Evolutionary conservation across 2,797 vertebrate genomes (phyloP).

Genomic region (Macrochelys suwanniensis): DNA sequence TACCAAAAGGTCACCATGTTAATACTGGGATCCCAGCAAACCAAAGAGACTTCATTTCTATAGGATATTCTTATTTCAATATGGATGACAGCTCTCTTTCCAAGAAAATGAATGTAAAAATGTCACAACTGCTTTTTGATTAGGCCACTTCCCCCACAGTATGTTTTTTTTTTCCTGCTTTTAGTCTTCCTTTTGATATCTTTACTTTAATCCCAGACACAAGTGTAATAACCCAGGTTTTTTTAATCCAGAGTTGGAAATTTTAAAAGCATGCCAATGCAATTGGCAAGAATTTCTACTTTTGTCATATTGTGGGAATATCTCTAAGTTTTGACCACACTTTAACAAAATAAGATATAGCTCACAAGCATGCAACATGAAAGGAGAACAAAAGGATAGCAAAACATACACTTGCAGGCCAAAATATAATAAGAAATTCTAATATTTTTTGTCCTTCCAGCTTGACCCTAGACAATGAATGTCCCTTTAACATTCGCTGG

Average conservation of each 20-base stretch:
- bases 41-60: neutral
- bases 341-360: neutral
- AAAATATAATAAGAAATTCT: neutral
- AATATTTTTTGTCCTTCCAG: neutral
- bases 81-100: neutral
- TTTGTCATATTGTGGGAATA: neutral
- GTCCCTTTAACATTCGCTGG: neutral
- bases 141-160: neutral
- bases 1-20: neutral
- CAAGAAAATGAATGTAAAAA: neutral
- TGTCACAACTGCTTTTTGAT: neutral
- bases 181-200: neutral
- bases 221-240: neutral
- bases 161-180: neutral
- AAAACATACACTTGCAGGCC: neutral
- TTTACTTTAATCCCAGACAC: neutral
- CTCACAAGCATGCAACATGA: neutral
- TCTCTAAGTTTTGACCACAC: neutral
- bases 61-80: neutral
- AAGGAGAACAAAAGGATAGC: neutral
- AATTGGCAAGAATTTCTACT: neutral
- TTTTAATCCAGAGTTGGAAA: neutral
- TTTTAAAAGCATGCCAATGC: neutral
- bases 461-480: neutral
- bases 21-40: neutral